Evolutionary conservation across 2,113 vertebrate genomes (phyloP).

Genomic region (Erinaceus europaeus): DNA sequence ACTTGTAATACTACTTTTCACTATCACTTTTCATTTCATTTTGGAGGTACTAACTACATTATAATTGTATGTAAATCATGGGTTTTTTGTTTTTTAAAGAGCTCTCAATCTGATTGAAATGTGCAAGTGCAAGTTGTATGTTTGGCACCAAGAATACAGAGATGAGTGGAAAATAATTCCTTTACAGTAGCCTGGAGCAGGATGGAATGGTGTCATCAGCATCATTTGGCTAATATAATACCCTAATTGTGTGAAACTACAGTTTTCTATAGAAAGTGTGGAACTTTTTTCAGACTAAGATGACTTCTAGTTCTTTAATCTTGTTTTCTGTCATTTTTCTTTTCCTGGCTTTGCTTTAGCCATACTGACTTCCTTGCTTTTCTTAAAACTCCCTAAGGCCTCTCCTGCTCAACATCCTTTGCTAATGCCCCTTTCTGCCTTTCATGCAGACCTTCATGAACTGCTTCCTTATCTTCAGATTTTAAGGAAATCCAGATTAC

Average conservation of each 20-base stretch:
- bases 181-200: neutral
- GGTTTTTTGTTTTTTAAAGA: no score
- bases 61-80: slow-evolving; percentile 12
- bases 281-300: neutral
- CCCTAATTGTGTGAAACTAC: no score
- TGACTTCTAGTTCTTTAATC: neutral
- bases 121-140: neutral
- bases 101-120: neutral
- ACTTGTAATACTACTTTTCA: neutral
- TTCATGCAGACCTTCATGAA: neutral
- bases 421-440: neutral
- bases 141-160: neutral
- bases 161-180: neutral
- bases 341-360: neutral
- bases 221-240: slow-evolving; percentile 20
- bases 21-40: neutral
- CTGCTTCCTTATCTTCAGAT: neutral
- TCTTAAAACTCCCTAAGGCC: neutral
- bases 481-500: slow-evolving; percentile 25
- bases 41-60: neutral
- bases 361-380: neutral
- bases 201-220: neutral
- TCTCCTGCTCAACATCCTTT: neutral
- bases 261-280: neutral
- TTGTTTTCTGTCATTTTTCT: slow-evolving; percentile 19